Evolutionary conservation across 2,888 invertebrate species (phyloP).

Genomic region (Endotricha flammealis): DNA sequence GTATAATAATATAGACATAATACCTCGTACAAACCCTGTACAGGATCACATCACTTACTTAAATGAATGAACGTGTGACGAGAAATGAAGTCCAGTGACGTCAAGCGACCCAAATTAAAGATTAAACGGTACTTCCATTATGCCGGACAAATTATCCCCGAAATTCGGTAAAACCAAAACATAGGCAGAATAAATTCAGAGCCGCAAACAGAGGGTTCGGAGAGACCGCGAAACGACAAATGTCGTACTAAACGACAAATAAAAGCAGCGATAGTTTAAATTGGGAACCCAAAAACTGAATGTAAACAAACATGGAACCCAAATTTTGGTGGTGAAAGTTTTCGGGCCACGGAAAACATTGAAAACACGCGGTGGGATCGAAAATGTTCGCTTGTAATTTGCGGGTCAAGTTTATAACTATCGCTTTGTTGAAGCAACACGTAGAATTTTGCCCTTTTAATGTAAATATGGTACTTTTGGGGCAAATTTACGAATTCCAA

Average conservation of each 20-base stretch:
- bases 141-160: constrained; percentile 54
- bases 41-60: constrained; percentile 42
- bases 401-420: constrained; percentile 19
- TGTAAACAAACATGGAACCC: constrained; percentile 63
- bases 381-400: constrained; percentile 52
- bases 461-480: constrained; percentile 15
- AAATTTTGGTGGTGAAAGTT: constrained; percentile 51
- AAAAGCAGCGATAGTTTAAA: constrained; percentile 74
- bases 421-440: constrained; percentile 12
- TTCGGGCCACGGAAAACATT: constrained; percentile 59
- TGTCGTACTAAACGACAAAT: constrained; percentile 73
- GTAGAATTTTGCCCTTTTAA: constrained; percentile 5
- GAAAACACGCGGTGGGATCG: constrained; percentile 53
- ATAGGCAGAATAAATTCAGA: constrained; percentile 51
- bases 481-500: constrained; percentile 16
- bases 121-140: constrained; percentile 60
- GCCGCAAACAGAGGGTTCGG: constrained; percentile 61
- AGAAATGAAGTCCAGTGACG: constrained; percentile 47
- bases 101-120: constrained; percentile 61
- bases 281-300: constrained; percentile 70
- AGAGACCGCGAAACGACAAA: constrained; percentile 55
- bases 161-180: constrained; percentile 51
- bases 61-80: constrained; percentile 47
- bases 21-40: constrained; percentile 25
- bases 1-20: constrained; percentile 15